Evolutionary conservation across 1,140 invertebrate species (phyloP), one percentile per base, ranked within the genome.

Genomic region (Charaxes varanes): DNA sequence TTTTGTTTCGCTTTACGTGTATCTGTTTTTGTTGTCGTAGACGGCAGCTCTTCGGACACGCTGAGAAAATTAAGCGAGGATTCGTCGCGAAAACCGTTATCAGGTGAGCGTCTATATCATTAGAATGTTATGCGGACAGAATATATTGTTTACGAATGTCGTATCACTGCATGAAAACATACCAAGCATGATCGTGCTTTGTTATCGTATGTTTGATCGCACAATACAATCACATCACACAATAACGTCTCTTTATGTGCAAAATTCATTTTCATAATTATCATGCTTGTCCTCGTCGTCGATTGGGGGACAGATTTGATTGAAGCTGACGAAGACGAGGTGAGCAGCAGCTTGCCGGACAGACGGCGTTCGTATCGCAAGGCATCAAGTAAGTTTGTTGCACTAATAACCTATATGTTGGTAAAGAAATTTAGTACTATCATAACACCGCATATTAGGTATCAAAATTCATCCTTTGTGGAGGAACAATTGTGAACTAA

Each of bases 261-360:
- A 71, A 41, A 17, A 66, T 64, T 59, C 49, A 52, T 73, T 50
- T 68, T 68, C 69, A 68, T 62, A 54, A 54, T 64, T 58, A 53
- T 65, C 65, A 62, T 55, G 61, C 64, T 70, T 76, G 44, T 68
- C 42, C 53, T 59, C 58, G 54, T 59, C 58, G 54, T 57, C 41
- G 27, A 50, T 41, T 34, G 31, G 43, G 64, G 53, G 59, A 50
- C 78, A 86, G 85, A 86, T 70, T 79, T 87, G 53, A 72, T 85
- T 45, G 86, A 87, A 64, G 81, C 68, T 21, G 85, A 85, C 47
- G 86, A 87, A 62, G 85, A 85, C 68, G 78, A 77, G 48, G 83
- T 85, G 27, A 67, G 68, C 45, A 74, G 68, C 69, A 80, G 69
- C 63, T 54, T 70, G 37, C 77, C 80, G 47, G 72, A 74, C 47